Base-by-base conservation (phyloP, 2,113 vertebrate species). In the Columba janthina region DNA sequence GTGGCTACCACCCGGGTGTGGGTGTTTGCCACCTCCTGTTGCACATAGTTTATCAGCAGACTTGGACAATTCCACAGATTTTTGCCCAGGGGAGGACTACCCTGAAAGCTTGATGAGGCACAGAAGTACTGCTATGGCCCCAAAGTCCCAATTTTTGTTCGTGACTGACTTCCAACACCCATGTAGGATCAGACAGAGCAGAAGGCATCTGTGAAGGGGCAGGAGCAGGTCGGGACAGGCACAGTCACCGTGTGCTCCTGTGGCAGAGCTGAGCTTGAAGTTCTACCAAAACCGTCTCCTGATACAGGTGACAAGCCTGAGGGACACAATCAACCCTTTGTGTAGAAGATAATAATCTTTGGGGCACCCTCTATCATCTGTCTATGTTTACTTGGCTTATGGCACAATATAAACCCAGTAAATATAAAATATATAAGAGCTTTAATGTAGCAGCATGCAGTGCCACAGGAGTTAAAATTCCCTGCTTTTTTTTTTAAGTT, bases 141-240 rank as follows among this genome's bases (percentile, higher is more conserved):
- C 36, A 53, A 15, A 32, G 25, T 5, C 26, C 58, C 48, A 12
- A 9, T 60, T 56, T 60, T 42, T 22, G 64, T 36, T 60, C 29
- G 26, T 60, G 53, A 50, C 20, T 0, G 2, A 25, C 11, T 38
- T 56, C 19, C 61, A 48, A 60, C 15, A 38, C 4, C 2, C 34
- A 13, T 1, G 0, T 16, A 22, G 48, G 19, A 70, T 40, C 1
- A 2, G 36, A 26, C 0, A 0, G 69, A 64, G 17, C 24, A 34
- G 50, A 18, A 58, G 25, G 50, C 12, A 16, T 54, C 58, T 40
- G 53, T 29, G 65, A 87, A 73, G 65, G 40, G 21, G 5, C 12
- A 56, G 26, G 44, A 40, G 7, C 6, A 32, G 58, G 40, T 25
- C 0, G 0, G 32, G 29, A 6, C 10, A 38, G 62, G 67, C 67